Evolutionary conservation across 2,888 invertebrate species (phyloP).

Genomic region (Pelosia muscerda): DNA sequence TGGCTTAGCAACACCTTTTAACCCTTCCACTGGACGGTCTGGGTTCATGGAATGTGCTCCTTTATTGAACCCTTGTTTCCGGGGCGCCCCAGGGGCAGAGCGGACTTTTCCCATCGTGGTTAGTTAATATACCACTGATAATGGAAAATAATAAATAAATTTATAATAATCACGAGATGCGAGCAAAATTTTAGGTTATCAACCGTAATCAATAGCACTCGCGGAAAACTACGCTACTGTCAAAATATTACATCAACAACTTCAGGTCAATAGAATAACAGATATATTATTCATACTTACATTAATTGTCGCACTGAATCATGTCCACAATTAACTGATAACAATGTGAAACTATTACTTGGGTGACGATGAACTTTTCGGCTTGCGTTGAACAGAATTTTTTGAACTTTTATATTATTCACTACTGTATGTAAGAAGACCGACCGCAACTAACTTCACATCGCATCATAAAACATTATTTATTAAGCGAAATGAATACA

Average conservation of each 20-base stretch:
- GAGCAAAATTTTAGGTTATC: conserved; percentile 41
- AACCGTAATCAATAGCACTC: conserved; percentile 25
- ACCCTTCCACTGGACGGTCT: conserved; percentile 91
- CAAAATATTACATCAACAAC: conserved; percentile 40
- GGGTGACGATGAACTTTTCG: not conserved
- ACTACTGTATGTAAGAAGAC: conserved; percentile 20
- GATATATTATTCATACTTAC: conserved; percentile 15
- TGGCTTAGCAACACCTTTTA: conserved; percentile 94
- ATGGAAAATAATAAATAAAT: conserved; percentile 28
- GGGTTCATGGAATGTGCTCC: conserved; percentile 98
- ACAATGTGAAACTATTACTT: not conserved
- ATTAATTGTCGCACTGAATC: not conserved
- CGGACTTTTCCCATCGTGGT: conserved; percentile 91
- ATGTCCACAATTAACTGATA: not conserved
- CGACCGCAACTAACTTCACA: conserved; percentile 9
- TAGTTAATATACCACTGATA: conserved; percentile 24
- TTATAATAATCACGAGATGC: conserved; percentile 35
- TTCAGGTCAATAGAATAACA: conserved; percentile 29
- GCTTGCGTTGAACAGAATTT: not conserved
- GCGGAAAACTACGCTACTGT: conserved; percentile 33
- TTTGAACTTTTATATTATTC: not conserved
- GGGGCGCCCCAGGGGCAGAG: conserved; percentile 91
- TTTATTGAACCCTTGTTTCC: conserved; percentile 94
- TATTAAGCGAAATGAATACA: no score
- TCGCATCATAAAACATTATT: not conserved